These are phyloP conservation scores for Caenorhabditis remanei DNA, from an alignment of 1,140 invertebrate genomes.

Conservation along the genomic window DNA sequence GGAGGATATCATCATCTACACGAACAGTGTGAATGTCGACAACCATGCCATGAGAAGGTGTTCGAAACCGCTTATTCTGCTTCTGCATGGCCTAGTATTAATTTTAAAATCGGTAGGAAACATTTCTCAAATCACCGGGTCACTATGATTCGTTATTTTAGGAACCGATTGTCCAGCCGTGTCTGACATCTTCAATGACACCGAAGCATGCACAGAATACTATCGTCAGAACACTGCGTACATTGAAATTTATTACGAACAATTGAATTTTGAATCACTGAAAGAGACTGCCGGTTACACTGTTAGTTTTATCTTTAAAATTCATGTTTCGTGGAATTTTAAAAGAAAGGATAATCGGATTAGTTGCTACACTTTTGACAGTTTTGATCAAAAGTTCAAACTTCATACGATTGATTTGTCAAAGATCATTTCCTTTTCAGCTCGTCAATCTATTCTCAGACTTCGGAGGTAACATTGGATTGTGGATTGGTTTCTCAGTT, in stretches of 20 bases:
- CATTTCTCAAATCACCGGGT: background rate
- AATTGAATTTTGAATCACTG: constrained; percentile 76
- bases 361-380: background rate
- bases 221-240: constrained; percentile 72
- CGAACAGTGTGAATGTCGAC: constrained; percentile 73
- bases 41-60: constrained; percentile 76
- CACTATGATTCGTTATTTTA: background rate
- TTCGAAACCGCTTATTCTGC: constrained; percentile 78
- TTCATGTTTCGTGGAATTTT: background rate
- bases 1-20: constrained; percentile 77
- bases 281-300: constrained; percentile 78
- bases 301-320: constrained; percentile 61
- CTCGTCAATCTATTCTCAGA: constrained; percentile 78
- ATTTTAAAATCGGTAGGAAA: constrained; percentile 74
- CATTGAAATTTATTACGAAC: constrained; percentile 78
- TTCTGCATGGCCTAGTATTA: constrained; percentile 76
- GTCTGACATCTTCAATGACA: constrained; percentile 64
- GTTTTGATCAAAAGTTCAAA: constrained; percentile 26
- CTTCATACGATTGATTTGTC: background rate
- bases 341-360: constrained; percentile 9
- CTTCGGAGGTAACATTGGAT: constrained; percentile 77
- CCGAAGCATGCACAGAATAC: constrained; percentile 67
- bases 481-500: constrained; percentile 78
- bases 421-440: constrained; percentile 65
- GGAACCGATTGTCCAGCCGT: constrained; percentile 67